Percentiles rank a stretch among this genome's conserved stretches.
phyloP scores from a whole-genome alignment of 2,797 vertebrate genomes.

The Parambassis ranga region DNA sequence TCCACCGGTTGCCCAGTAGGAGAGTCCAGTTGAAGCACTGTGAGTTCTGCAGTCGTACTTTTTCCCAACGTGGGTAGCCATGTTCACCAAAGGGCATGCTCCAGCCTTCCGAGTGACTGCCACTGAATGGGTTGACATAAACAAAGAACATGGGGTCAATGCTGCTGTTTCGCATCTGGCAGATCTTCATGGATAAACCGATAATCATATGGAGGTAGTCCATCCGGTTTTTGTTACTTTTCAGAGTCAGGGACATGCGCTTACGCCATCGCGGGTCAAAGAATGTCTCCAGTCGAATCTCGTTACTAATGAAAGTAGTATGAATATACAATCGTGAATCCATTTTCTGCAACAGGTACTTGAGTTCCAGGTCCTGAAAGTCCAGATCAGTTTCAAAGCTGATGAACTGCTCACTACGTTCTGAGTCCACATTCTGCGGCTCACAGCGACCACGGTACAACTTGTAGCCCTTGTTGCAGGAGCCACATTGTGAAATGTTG shows the following conservation, averaged over 20 bases:
- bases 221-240: conserved; percentile 99
- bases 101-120: conserved; percentile 99
- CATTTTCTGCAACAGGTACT: conserved; percentile 98
- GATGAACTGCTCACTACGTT: conserved; percentile 98
- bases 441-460: conserved; percentile 97
- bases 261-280: conserved; percentile 98
- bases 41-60: conserved; percentile 92
- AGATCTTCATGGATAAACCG: conserved; percentile 98
- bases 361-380: conserved; percentile 98
- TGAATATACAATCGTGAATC: conserved; percentile 97
- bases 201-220: conserved; percentile 99
- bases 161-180: conserved; percentile 98
- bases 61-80: conserved; percentile 97
- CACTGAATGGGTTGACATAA: conserved; percentile 97
- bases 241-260: conserved; percentile 97
- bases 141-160: conserved; percentile 99
- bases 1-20: conserved; percentile 96
- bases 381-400: conserved; percentile 99
- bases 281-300: conserved; percentile 98
- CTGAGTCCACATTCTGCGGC: conserved; percentile 98
- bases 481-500: conserved; percentile 98
- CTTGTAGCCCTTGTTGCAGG: conserved; percentile 99
- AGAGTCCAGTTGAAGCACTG: conserved; percentile 99
- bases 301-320: conserved; percentile 99
- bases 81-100: conserved; percentile 99